Conservation (phyloP, 2,113 vertebrate genomes). For the Heloderma charlesbogerti region DNA sequence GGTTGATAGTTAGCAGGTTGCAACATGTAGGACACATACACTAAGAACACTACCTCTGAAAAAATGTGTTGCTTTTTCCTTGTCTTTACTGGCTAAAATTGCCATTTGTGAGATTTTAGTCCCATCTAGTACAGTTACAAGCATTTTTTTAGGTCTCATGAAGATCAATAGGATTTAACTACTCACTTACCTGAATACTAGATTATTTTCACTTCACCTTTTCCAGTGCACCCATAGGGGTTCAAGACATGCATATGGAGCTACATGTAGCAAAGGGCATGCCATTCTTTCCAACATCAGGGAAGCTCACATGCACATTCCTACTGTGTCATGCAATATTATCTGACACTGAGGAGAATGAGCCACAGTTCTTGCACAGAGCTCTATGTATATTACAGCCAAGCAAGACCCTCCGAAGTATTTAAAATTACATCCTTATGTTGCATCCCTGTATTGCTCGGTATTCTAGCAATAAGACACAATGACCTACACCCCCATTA, state of each 20-base stretch:
- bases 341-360: background rate
- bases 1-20: slow-evolving; percentile 44
- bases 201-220: background rate
- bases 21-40: background rate
- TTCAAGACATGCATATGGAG: background rate
- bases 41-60: slow-evolving; percentile 42
- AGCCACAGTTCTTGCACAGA: background rate
- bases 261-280: background rate
- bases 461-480: background rate
- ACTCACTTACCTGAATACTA: background rate
- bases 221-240: background rate
- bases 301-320: background rate
- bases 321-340: background rate
- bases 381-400: background rate
- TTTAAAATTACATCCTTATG: background rate
- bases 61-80: slow-evolving; percentile 42
- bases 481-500: no score
- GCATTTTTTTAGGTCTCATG: fast-evolving
- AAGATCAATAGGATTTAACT: background rate
- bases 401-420: background rate
- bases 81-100: slow-evolving; percentile 18
- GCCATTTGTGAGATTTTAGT: slow-evolving; percentile 13
- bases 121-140: background rate
- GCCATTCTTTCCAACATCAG: background rate
- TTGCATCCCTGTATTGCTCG: background rate